Evolutionary conservation across 2,113 vertebrate species (phyloP), one percentile per base, ranked within the genome.

Genomic region (Vulpes vulpes): DNA sequence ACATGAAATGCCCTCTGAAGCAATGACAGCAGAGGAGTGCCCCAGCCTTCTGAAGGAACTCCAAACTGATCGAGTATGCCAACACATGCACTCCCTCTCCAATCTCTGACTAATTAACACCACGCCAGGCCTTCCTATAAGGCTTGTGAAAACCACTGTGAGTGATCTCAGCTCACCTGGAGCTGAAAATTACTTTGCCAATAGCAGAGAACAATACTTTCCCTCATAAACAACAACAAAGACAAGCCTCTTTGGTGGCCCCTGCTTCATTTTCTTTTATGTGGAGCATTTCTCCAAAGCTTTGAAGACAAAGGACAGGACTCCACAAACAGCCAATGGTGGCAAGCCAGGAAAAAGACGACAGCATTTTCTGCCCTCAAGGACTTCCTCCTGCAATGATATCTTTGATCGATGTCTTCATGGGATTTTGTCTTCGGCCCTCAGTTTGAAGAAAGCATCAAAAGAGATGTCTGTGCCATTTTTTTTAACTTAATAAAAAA

Each of bases 21-120:
- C 74, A 71, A 91, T 65, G 62, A 74, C 85, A 81, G 90, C 95
- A 53, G 4, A 91, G 96, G 94, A 96, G 88, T 49, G 71, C 80
- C 88, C n/a, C 60, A 43, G 73, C 97, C 97, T 98, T 98, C 98
- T 98, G 97, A 98, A 97, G 98, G 97, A 98, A 96, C 87, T 91
- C 97, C 98, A 98, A 97, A 98, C 98, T 98, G 98, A 99, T 98
- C 98, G 98, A 97, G 96, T 97, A 97, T 97, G 98, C 98, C 98
- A 97, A 95, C 97, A 97, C 97, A 98, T 59, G 97, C 97, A 98
- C 98, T 98, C 98, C 98, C 38, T 57, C 23, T 16, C 81, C 98
- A 98, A 98, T 98, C 98, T 99, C 98, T 98, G 99, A 99, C 98
- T 99, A 99, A 99, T 99, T 99, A 99, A 98, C 98, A 98, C 98